Evolutionary conservation across 2,888 invertebrate species (phyloP).

Genomic region (Copidosoma aretas): DNA sequence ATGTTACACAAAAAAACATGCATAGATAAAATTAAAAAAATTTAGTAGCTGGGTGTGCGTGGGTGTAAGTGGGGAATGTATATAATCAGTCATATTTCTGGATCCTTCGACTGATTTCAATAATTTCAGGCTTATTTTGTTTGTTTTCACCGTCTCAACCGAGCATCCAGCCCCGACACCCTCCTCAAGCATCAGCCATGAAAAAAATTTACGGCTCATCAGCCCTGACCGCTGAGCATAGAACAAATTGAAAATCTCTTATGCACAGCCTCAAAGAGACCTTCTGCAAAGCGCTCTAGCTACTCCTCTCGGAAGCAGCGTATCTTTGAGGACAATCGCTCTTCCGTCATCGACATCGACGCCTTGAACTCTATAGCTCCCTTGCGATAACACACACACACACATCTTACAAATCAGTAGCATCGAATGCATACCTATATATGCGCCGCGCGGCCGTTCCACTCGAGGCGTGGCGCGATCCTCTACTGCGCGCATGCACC

Average conservation of each 20-base stretch:
- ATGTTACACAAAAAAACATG: neutral
- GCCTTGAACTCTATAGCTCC: too few species aligned
- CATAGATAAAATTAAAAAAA: too few species aligned
- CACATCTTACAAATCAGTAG: slow-evolving; percentile 22
- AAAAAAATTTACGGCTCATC: slow-evolving; percentile 32
- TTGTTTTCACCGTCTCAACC: neutral
- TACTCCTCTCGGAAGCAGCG: neutral
- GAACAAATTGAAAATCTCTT: slow-evolving; percentile 31
- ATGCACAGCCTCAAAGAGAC: neutral
- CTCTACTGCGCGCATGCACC: neutral
- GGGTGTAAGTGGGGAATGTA: too few species aligned
- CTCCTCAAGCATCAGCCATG: neutral
- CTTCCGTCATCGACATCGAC: too few species aligned
- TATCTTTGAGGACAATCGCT: too few species aligned
- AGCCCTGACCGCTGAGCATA: slow-evolving; percentile 25
- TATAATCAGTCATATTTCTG: too few species aligned
- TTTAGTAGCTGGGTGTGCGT: too few species aligned
- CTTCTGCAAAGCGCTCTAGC: too few species aligned
- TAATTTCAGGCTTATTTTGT: too few species aligned
- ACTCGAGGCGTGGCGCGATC: neutral
- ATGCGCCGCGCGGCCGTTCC: neutral
- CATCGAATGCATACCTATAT: slow-evolving; percentile 8
- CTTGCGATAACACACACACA: neutral
- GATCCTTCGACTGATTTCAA: too few species aligned
- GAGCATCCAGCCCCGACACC: neutral